A percentile compares a stretch with the other conserved stretches of the same genome.
These are phyloP conservation scores for Colletes gigas DNA, from an alignment of 1,140 invertebrate genomes.

Conservation along the genomic window DNA sequence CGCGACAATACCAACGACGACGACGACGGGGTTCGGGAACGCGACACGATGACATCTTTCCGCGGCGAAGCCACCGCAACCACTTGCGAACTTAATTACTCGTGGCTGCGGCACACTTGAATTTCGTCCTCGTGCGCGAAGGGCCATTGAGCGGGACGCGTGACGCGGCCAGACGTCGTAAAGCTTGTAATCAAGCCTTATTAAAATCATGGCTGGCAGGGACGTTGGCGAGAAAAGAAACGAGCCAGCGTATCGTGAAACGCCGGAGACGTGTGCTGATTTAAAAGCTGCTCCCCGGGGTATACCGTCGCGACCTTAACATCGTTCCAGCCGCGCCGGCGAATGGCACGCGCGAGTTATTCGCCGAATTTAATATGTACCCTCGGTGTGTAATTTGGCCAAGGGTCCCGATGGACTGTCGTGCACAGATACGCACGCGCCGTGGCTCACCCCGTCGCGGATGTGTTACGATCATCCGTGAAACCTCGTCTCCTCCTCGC, in stretches of 20 bases:
- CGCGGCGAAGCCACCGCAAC: conserved; percentile 14
- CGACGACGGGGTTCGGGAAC: conserved; percentile 11
- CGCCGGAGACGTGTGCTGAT: conserved; percentile 25
- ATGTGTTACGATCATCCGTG: conserved; percentile 17
- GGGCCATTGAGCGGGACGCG: conserved; percentile 48
- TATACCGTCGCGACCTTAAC: conserved; percentile 23
- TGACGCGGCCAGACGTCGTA: conserved; percentile 53
- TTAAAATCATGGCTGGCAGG: conserved; percentile 54
- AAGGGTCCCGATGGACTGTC: not conserved
- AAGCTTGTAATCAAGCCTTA: conserved; percentile 62
- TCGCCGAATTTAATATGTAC: conserved; percentile 41
- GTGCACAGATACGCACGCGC: not conserved
- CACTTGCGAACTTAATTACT: conserved; percentile 61
- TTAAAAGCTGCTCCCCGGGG: conserved; percentile 16
- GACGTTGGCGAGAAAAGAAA: not conserved
- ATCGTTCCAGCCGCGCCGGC: not conserved
- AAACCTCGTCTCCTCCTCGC: conserved; percentile 6
- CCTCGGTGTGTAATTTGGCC: conserved; percentile 23
- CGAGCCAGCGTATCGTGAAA: conserved; percentile 11
- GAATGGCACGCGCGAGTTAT: conserved; percentile 15
- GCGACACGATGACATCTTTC: conserved; percentile 26
- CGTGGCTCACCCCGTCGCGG: too few species aligned
- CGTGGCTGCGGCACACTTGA: conserved; percentile 43
- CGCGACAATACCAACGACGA: too few species aligned
- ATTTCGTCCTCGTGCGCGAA: conserved; percentile 17